Evolutionary conservation across 2,888 invertebrate genomes (phyloP).

Genomic region (Apodemia hepburni): DNA sequence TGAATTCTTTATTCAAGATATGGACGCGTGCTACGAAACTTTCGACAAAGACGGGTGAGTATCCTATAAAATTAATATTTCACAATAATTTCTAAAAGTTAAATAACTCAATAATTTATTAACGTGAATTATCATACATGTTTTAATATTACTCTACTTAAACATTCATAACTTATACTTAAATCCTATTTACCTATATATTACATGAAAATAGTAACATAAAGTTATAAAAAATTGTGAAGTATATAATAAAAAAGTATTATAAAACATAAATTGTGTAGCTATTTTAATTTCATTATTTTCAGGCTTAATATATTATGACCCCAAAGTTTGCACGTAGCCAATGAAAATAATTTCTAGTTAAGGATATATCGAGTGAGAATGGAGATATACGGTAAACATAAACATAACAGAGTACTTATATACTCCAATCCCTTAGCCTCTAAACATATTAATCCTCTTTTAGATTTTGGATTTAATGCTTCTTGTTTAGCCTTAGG

Average conservation of each 20-base stretch:
- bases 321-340: no score
- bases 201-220: neutral
- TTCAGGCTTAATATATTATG: neutral
- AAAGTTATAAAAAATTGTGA: neutral
- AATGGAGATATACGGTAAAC: no score
- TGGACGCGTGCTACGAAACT: conserved; percentile 95
- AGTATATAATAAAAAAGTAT: neutral
- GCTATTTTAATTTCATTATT: neutral
- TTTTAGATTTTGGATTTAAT: no score
- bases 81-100: neutral
- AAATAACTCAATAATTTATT: neutral
- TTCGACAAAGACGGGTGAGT: conserved; percentile 94
- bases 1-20: conserved; percentile 81
- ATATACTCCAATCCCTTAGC: no score
- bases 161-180: no score
- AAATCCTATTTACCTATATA: no score
- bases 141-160: no score
- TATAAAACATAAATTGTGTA: neutral
- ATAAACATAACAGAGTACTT: no score
- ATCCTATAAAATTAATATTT: conserved; percentile 7
- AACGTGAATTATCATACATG: neutral
- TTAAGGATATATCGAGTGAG: no score
- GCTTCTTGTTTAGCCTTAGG: no score
- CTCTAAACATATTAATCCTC: no score
- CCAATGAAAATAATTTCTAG: no score